Percentiles rank a stretch among this genome's conserved stretches.
Evolutionary conservation across 2,113 vertebrate species (phyloP).

Genomic region (Seriola rivoliana): DNA sequence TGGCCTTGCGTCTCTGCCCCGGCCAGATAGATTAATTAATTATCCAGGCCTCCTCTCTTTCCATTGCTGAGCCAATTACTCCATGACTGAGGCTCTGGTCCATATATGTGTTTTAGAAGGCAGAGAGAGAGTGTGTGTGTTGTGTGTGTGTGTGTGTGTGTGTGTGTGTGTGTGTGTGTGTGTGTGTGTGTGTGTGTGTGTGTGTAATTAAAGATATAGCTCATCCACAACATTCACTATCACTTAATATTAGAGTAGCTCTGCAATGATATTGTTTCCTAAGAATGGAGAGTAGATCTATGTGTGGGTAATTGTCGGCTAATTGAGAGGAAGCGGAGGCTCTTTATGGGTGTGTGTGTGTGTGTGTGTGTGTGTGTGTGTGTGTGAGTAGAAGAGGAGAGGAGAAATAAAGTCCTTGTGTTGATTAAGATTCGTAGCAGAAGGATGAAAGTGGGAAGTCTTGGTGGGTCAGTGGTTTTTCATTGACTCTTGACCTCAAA

Average conservation of each 20-base stretch:
- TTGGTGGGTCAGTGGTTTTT: conserved; percentile 12
- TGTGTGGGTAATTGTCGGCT: conserved; percentile 66
- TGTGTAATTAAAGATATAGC: conserved; percentile 94
- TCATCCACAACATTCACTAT: conserved; percentile 79
- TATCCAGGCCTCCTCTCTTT: conserved; percentile 89
- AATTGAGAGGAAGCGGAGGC: conserved; percentile 59
- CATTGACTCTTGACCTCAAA: conserved; percentile 26
- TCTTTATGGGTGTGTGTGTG: conserved; percentile 34
- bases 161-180: not conserved
- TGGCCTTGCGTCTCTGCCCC: conserved; percentile 89
- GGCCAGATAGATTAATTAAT: conserved; percentile 97
- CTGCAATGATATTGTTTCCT: conserved; percentile 56
- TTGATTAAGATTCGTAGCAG: conserved; percentile 45
- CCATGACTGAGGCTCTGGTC: conserved; percentile 89
- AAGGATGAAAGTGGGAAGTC: conserved; percentile 22
- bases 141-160: not conserved
- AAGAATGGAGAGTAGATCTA: conserved; percentile 52
- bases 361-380: not conserved
- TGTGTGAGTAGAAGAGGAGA: not conserved
- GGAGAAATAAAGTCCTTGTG: conserved; percentile 17
- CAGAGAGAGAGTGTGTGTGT: not conserved
- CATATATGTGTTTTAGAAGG: conserved; percentile 83
- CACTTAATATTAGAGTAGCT: conserved; percentile 54
- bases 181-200: not conserved
- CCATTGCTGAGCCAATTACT: conserved; percentile 89